Percentiles rank a stretch among this genome's conserved stretches.
These are phyloP conservation scores for Eueremaeus valkanovi DNA, from an alignment of 2,888 invertebrate species.

Conservation along the genomic window DNA sequence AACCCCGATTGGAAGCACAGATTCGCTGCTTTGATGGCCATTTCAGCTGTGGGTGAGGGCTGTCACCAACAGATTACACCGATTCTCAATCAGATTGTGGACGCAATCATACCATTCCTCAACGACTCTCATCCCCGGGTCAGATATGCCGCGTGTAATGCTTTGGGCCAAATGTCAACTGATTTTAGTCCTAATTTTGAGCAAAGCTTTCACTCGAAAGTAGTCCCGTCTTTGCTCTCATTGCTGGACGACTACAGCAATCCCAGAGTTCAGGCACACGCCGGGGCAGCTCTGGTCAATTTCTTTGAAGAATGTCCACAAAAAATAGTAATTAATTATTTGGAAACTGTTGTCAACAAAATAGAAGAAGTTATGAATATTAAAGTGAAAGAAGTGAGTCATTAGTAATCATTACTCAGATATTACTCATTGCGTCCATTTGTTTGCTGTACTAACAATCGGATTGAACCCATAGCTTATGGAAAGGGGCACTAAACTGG, in stretches of 20 bases:
- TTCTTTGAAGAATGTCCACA: slow-evolving; percentile 99
- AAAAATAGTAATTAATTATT: slow-evolving; percentile 79
- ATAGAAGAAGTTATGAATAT: slow-evolving; percentile 80
- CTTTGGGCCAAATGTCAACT: slow-evolving; percentile 96
- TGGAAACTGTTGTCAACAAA: slow-evolving; percentile 85
- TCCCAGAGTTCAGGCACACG: slow-evolving; percentile 86
- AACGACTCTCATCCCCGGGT: slow-evolving; percentile 84
- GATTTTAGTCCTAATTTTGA: slow-evolving; percentile 96
- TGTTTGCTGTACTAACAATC: background rate
- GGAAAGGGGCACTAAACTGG: slow-evolving; percentile 89
- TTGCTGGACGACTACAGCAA: slow-evolving; percentile 84
- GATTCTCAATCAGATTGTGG: slow-evolving; percentile 86
- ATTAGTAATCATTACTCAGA: background rate
- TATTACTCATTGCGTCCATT: background rate
- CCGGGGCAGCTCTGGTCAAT: slow-evolving; percentile 93
- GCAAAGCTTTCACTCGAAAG: slow-evolving; percentile 94
- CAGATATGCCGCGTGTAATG: slow-evolving; percentile 96
- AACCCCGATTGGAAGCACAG: slow-evolving; percentile 53
- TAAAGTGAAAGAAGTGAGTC: slow-evolving; percentile 79
- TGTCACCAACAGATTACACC: slow-evolving; percentile 98
- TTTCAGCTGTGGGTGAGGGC: slow-evolving; percentile 96
- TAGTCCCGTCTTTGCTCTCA: slow-evolving; percentile 76
- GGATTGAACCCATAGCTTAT: slow-evolving; percentile 62
- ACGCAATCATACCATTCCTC: slow-evolving; percentile 78
- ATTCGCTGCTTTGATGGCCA: slow-evolving; percentile 96